Base-by-base conservation (phyloP, 1,140 invertebrate species). In the Conopomorpha cramerella region DNA sequence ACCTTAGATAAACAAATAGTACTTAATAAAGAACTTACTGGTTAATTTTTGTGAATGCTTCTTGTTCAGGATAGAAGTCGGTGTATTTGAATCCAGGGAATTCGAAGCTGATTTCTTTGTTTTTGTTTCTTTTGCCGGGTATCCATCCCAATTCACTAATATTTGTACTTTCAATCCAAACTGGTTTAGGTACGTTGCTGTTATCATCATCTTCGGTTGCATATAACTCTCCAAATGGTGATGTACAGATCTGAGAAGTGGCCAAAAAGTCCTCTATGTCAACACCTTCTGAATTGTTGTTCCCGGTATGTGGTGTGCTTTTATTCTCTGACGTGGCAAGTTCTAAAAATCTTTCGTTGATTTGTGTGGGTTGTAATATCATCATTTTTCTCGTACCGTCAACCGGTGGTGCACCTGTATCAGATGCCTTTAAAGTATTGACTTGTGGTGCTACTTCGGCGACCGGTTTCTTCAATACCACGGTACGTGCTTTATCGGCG, bases 311-410 rank as follows among this genome's bases (percentile, higher is more conserved):
- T 7, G 10, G 16, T 19, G 28, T 8, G 30, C 10, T 25, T 18
- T 18, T 13, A 17, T 12, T n/a, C 2, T 33, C 16, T 18, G 18
- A 34, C 19, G 17, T 23, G 8, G 32, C 3, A 15, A 19, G 36
- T 41, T 51, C 45, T 18, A 54, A 33, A 33, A 51, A 39, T 43
- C 51, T 54, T 46, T 59, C 57, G 41, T 72, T 71, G n/a, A 76
- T 73, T 55, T 76, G 64, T 52, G 71, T 66, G 6, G 71, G 66
- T 55, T 73, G 72, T 38, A 72, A 48, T 35, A 72, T 41, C 41
- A 65, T 53, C 65, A 72, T 70, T 11, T 58, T 45, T 16, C 36
- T 29, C 19, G 19, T n/a, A n/a, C n/a, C n/a, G n/a, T n/a, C n/a
- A n/a, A n/a, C n/a, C n/a, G n/a, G n/a, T n/a, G n/a, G n/a, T n/a